These are phyloP conservation scores for Falco novaeseelandiae DNA, from an alignment of 2,797 vertebrate species.

Conservation along the genomic window DNA sequence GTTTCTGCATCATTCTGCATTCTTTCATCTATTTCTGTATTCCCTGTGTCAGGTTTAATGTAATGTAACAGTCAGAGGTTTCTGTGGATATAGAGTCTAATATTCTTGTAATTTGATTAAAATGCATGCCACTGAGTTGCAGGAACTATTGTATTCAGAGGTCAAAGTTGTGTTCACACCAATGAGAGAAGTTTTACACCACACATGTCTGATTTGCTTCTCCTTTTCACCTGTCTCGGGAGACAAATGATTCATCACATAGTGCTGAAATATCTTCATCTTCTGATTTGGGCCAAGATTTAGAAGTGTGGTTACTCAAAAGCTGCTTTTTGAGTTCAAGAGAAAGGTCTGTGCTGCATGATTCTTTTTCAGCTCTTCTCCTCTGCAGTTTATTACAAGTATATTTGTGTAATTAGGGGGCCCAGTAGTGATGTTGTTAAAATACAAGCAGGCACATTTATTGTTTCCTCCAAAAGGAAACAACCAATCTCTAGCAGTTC, in stretches of 20 bases:
- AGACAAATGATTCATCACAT: constrained; percentile 10
- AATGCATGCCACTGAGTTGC: not conserved
- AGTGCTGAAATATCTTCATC: constrained; percentile 19
- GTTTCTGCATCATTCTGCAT: not conserved
- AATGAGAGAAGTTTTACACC: not conserved
- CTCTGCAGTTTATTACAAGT: constrained; percentile 64
- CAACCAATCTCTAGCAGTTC: constrained; percentile 77
- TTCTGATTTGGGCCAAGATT: not conserved
- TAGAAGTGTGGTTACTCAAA: not conserved
- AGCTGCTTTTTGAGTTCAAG: not conserved
- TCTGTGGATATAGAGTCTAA: not conserved
- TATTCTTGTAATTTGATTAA: constrained; percentile 1
- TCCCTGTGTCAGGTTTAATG: not conserved
- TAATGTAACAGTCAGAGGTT: accelerated
- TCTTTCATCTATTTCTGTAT: not conserved
- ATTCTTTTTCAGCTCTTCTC: constrained; percentile 17
- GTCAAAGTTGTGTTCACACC: not conserved
- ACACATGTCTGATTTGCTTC: not conserved
- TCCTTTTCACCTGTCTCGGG: constrained; percentile 34
- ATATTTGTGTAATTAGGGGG: constrained; percentile 83
- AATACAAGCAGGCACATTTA: constrained; percentile 85
- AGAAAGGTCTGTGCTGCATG: not conserved
- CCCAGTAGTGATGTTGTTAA: constrained; percentile 77
- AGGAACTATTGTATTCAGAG: not conserved
- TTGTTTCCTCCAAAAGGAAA: constrained; percentile 93